Percentiles rank a stretch among this genome's conserved stretches.
These are phyloP conservation scores for Phycodurus eques DNA, from an alignment of 2,113 vertebrate genomes.

Conservation along the genomic window DNA sequence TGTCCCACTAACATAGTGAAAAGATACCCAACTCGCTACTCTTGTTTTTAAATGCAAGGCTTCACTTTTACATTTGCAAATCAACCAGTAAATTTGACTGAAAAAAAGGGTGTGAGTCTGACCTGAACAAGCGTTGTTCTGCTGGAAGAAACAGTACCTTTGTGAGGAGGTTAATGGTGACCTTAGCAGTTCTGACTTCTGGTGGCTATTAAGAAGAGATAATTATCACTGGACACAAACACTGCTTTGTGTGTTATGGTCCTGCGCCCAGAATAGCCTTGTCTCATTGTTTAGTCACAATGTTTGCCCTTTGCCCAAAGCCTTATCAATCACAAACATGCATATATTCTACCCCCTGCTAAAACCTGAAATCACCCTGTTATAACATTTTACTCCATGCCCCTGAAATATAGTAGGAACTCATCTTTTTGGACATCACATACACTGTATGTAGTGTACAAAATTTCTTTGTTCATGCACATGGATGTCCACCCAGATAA, in stretches of 20 bases:
- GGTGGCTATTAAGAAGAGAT: constrained; percentile 35
- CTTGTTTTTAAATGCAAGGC: background rate
- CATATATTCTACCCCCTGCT: background rate
- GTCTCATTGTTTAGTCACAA: constrained; percentile 12
- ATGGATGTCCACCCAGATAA: constrained; percentile 20
- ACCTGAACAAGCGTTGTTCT: too few relatives aligned
- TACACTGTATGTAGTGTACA: background rate
- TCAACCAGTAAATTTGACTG: background rate
- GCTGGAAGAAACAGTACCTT: background rate
- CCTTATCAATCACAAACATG: constrained; percentile 25
- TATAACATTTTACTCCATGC: constrained; percentile 17
- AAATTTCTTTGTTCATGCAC: constrained; percentile 11
- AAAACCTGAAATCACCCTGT: background rate
- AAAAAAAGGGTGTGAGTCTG: too few relatives aligned
- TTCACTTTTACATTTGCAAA: background rate
- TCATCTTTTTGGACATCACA: constrained; percentile 19
- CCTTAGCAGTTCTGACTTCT: constrained; percentile 9
- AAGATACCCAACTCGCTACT: background rate
- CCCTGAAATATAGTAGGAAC: constrained; percentile 8
- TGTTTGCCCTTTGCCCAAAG: constrained; percentile 35
- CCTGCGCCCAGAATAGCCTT: constrained; percentile 5
- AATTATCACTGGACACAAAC: constrained; percentile 31
- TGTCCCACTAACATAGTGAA: too few relatives aligned
- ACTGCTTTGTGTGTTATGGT: constrained; percentile 13
- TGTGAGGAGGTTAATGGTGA: background rate